phyloP scores from a whole-genome alignment of 1,140 invertebrate species.

The Glossosoma conforme region DNA sequence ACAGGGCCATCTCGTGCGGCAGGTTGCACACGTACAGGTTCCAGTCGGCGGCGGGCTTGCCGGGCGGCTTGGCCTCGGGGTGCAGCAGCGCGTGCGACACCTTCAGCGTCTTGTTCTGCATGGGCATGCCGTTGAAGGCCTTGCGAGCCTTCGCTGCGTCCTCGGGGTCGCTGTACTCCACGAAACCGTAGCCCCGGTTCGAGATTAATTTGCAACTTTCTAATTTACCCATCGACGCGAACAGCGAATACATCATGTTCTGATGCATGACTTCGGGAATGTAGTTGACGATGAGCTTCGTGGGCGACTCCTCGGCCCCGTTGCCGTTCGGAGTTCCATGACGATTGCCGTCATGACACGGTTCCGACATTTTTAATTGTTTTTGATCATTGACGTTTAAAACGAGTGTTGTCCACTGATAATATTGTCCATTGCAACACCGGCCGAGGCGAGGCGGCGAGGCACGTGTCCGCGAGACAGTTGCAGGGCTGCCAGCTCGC shows the following conservation, averaged over 20 bases:
- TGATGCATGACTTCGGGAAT: conserved; percentile 53
- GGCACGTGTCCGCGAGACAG: too few relatives aligned
- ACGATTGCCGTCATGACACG: conserved; percentile 53
- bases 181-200: conserved; percentile 52
- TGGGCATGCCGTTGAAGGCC: conserved; percentile 48
- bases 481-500: too few relatives aligned
- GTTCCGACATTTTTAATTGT: conserved; percentile 53
- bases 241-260: conserved; percentile 52
- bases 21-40: conserved; percentile 53
- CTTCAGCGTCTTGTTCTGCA: conserved; percentile 52
- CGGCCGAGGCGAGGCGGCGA: not conserved
- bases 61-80: conserved; percentile 47
- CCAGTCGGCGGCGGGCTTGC: conserved; percentile 51
- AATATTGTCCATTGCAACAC: conserved; percentile 2
- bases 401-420: conserved; percentile 22
- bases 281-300: conserved; percentile 53
- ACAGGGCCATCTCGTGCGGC: conserved; percentile 50
- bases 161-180: conserved; percentile 48
- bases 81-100: conserved; percentile 50
- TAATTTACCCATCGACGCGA: conserved; percentile 52
- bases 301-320: conserved; percentile 50
- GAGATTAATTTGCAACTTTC: conserved; percentile 54
- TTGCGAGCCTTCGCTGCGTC: conserved; percentile 49
- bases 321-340: conserved; percentile 48
- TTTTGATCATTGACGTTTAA: conserved; percentile 30